phyloP scores from a whole-genome alignment of 2,888 invertebrate species.

The Erebia aethiops region DNA sequence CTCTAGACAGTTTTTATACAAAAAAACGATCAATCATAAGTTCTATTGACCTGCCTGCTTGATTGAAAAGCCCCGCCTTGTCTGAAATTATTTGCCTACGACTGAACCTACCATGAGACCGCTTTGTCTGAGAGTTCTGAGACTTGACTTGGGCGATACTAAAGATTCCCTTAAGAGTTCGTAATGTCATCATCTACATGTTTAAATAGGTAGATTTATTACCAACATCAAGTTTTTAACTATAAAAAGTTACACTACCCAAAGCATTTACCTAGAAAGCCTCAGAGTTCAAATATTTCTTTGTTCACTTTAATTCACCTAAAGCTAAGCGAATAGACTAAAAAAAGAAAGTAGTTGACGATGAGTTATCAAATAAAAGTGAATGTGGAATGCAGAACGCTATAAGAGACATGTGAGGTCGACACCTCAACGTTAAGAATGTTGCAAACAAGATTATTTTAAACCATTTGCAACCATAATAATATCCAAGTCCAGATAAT shows the following conservation, averaged over 20 bases:
- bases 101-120: constrained; percentile 23
- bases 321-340: too few species aligned
- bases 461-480: constrained; percentile 7
- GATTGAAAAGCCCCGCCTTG: constrained; percentile 35
- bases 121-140: neutral
- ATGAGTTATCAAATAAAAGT: neutral
- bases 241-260: too few species aligned
- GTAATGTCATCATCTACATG: too few species aligned
- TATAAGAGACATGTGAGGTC: neutral
- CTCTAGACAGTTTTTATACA: constrained; percentile 18
- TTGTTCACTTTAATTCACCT: too few species aligned
- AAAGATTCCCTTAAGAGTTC: neutral
- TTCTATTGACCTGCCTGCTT: constrained; percentile 36
- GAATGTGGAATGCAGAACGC: neutral
- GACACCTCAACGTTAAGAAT: constrained; percentile 1
- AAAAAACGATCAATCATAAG: constrained; percentile 27
- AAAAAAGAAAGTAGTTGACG: neutral
- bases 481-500: constrained; percentile 8
- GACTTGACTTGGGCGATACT: neutral
- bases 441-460: constrained; percentile 14
- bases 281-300: too few species aligned
- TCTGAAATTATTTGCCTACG: constrained; percentile 28
- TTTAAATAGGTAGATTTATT: too few species aligned
- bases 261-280: too few species aligned
- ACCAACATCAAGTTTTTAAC: too few species aligned